Evolutionary conservation across 2,797 vertebrate genomes (phyloP), one percentile per base, ranked within the genome.

Genomic region (Vireo griseus): DNA sequence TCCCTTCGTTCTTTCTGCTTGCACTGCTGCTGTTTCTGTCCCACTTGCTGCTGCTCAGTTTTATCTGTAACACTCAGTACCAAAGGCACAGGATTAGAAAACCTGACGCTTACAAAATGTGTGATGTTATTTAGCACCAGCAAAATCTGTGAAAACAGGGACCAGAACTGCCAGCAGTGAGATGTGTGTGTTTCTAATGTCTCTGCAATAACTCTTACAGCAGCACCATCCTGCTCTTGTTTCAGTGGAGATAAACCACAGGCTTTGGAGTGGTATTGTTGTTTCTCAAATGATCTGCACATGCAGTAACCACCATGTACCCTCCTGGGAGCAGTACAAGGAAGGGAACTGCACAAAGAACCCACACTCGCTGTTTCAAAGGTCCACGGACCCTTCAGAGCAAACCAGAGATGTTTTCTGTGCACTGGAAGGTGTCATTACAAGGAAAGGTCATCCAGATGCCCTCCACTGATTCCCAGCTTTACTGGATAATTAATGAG

Each of bases 31-130:
- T 62, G 15, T 58, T 93, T 65, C 88, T 61, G 67, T 69, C 35
- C 68, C 11, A 0, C 82, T 89, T 61, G 25, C 90, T 71, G 13
- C 51, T 58, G 31, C 86, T 88, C 52, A 6, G 26, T 77, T 97
- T 92, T 93, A 92, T 91, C 92, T 90, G 77, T n/a, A 84, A 68
- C 55, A 67, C 83, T 82, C 89, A 94, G 75, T 39, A 81, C 51
- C 40, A 68, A 76, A 69, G 88, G 16, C 2, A 92, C 2, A 81
- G 84, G 51, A 83, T 92, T 83, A 94, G 88, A 62, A 93, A 92
- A 80, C 21, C 35, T 90, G 91, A 94, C 63, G 20, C 88, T 69
- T 84, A 69, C 40, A 85, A 77, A 69, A 85, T 48, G 48, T 25
- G 80, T 51, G 17, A 48, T 52, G 33, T 35, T 79, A 45, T 39